Conservation (phyloP, 2,888 invertebrate genomes). For the Physocephala rufipes region DNA sequence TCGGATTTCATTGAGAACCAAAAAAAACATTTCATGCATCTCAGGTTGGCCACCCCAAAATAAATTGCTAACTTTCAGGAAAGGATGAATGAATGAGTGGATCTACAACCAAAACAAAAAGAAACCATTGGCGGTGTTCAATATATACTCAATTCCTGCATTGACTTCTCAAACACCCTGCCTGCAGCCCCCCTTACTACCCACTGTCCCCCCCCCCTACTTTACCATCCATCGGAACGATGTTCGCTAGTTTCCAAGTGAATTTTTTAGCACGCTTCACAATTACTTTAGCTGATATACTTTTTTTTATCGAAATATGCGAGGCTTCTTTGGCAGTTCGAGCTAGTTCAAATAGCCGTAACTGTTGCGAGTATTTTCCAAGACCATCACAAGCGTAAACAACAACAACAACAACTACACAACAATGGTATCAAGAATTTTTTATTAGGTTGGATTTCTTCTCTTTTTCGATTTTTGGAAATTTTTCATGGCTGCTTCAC, state of each 20-base stretch:
- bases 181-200: background rate
- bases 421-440: conserved; percentile 16
- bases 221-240: too few species aligned
- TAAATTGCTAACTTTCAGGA: too few species aligned
- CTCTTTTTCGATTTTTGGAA: background rate
- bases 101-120: background rate
- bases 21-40: background rate
- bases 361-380: background rate
- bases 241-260: background rate
- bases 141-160: background rate
- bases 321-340: conserved; percentile 2
- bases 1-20: background rate
- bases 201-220: background rate
- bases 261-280: too few species aligned
- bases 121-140: conserved; percentile 15
- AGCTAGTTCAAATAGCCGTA: conserved; percentile 9
- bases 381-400: background rate
- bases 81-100: too few species aligned
- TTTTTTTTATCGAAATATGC: background rate
- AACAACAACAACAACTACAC: conserved; percentile 10
- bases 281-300: too few species aligned
- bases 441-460: conserved; percentile 8
- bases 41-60: too few species aligned
- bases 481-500: conserved; percentile 1
- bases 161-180: too few species aligned